A percentile compares a stretch with the other conserved stretches of the same genome.
phyloP scores from a whole-genome alignment of 2,888 invertebrate species.

The Oxyscelio sp. region DNA sequence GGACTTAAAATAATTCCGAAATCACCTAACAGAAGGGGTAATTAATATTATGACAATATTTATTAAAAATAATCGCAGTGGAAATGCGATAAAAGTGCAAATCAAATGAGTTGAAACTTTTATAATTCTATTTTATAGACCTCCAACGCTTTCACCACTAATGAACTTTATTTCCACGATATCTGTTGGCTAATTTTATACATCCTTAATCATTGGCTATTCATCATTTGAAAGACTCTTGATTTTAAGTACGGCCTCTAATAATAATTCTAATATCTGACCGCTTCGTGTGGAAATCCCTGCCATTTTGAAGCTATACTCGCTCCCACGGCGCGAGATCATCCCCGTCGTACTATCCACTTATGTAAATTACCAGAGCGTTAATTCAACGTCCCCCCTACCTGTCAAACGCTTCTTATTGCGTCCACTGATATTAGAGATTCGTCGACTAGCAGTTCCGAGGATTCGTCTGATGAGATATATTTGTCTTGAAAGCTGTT shows the following conservation, averaged over 20 bases:
- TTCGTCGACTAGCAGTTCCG: slow-evolving; percentile 46
- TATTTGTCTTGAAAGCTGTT: slow-evolving; percentile 61
- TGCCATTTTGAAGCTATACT: slow-evolving; percentile 81
- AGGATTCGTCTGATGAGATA: slow-evolving; percentile 46
- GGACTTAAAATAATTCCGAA: slow-evolving; percentile 2
- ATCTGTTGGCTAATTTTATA: slow-evolving; percentile 73
- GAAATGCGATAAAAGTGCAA: slow-evolving; percentile 54
- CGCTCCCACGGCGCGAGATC: slow-evolving; percentile 70
- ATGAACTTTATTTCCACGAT: slow-evolving; percentile 83
- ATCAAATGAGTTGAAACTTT: slow-evolving; percentile 73
- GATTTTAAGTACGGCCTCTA: slow-evolving; percentile 87
- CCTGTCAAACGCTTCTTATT: slow-evolving; percentile 72
- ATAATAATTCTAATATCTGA: slow-evolving; percentile 87
- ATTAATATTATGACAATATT: slow-evolving; percentile 55
- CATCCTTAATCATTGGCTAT: slow-evolving; percentile 86
- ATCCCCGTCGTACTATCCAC: slow-evolving; percentile 79
- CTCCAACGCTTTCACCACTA: slow-evolving; percentile 77
- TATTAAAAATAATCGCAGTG: slow-evolving; percentile 50
- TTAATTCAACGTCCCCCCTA: slow-evolving; percentile 79
- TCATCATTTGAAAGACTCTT: slow-evolving; percentile 88
- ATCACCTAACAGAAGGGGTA: slow-evolving; percentile 34
- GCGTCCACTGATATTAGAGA: slow-evolving; percentile 64
- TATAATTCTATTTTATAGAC: slow-evolving; percentile 67
- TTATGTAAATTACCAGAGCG: slow-evolving; percentile 85
- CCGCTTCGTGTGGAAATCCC: slow-evolving; percentile 78